Evolutionary conservation across 2,888 invertebrate genomes (phyloP), one percentile per base, ranked within the genome.

Genomic region (Agrotis clavis): DNA sequence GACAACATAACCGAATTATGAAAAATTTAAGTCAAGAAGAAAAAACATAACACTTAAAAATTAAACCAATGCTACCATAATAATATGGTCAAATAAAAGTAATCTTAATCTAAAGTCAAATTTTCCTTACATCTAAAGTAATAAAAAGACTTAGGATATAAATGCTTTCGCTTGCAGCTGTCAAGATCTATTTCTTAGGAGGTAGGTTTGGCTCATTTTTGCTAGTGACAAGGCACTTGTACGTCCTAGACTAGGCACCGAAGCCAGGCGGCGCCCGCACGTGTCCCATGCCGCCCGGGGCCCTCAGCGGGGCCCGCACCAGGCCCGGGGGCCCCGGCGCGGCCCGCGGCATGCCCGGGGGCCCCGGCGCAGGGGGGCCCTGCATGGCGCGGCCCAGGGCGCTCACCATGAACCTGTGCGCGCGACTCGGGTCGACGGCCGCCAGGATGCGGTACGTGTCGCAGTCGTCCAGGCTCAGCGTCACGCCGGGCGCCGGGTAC

Each of bases 331-430:
- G 56, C 30, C 66, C 30, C 63, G 41, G 35, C 30, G 60, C 25
- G 19, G 9, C 35, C 57, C 65, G 60, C 35, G 47, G 21, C n/a
- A 41, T 1, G 41, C 41, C 9, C 41, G 41, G 45, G 45, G 41
- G 19, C 18, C 41, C 11, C 18, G 16, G 50, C 11, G 16, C 4
- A 16, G 4, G 11, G 5, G 25, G 35, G 48, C 14, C 7, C 56
- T 82, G 82, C 79, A 85, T 68, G 53, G 89, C 89, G 82, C 89
- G 91, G 47, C 82, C 75, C 69, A 92, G 77, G 35, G 91, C 88
- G 63, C 88, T 87, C 84, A 87, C 65, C 90, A 94, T 89, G 90
- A 88, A 94, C 81, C 88, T 89, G 78, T 92, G 90, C 77, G 94
- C 94, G 11, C 53, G 90, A 90, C 64, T 19, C 65, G 90, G 81